phyloP scores from a whole-genome alignment of 2,113 vertebrate genomes.

The Toxotes jaculatrix region DNA sequence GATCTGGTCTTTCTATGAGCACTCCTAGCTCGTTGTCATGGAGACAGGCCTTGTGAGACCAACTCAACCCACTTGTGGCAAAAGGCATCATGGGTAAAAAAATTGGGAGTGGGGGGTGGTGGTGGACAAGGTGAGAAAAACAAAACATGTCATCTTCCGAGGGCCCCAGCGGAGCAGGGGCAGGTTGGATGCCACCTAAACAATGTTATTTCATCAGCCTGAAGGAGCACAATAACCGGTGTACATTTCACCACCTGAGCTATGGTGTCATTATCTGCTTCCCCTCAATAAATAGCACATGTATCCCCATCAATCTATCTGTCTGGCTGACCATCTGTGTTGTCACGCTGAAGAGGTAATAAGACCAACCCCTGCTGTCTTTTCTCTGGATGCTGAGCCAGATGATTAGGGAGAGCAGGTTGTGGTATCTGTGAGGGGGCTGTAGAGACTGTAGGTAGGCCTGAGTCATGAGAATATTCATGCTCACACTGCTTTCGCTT shows the following conservation, averaged over 20 bases:
- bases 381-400: constrained; percentile 60
- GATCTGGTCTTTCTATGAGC: constrained; percentile 57
- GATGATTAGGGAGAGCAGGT: constrained; percentile 56
- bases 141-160: constrained; percentile 73
- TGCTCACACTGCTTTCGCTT: constrained; percentile 19
- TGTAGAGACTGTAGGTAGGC: constrained; percentile 19
- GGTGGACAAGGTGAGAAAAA: constrained; percentile 61
- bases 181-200: constrained; percentile 66
- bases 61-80: constrained; percentile 69
- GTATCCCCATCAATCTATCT: constrained; percentile 75
- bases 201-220: constrained; percentile 78
- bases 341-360: constrained; percentile 73
- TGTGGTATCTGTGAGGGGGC: constrained; percentile 39
- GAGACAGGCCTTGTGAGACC: constrained; percentile 75
- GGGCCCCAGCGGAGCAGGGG: constrained; percentile 59
- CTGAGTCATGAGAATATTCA: constrained; percentile 59
- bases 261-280: constrained; percentile 74
- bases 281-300: constrained; percentile 65
- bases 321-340: constrained; percentile 78
- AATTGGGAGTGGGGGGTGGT: not conserved
- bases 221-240: constrained; percentile 78
- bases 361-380: constrained; percentile 64
- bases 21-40: constrained; percentile 73
- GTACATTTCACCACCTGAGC: constrained; percentile 80
- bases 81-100: constrained; percentile 72